Percentiles rank a stretch among this genome's conserved stretches.
Evolutionary conservation across 2,888 invertebrate genomes (phyloP).

Genomic region (Autographa gamma): DNA sequence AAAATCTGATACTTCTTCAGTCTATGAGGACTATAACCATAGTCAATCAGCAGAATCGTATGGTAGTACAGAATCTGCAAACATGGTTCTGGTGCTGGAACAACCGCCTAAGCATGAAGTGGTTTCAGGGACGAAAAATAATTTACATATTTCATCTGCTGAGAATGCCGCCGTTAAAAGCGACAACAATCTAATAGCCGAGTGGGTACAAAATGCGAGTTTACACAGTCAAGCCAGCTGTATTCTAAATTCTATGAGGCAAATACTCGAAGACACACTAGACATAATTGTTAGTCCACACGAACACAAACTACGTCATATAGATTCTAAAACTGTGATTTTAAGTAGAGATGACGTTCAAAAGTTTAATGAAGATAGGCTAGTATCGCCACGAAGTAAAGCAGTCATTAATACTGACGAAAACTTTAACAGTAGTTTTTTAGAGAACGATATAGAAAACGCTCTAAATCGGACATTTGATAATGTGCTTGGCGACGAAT

Average conservation of each 20-base stretch:
- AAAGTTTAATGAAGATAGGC: conserved; percentile 43
- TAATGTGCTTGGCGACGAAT: conserved; percentile 58
- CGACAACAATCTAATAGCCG: conserved; percentile 53
- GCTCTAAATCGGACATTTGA: conserved; percentile 66
- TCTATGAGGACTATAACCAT: conserved; percentile 22
- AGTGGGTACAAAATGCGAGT: conserved; percentile 55
- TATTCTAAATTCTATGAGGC: conserved; percentile 60
- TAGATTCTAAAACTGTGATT: conserved; percentile 63
- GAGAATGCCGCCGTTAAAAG: conserved; percentile 27
- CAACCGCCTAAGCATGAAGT: conserved; percentile 40
- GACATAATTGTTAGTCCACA: conserved; percentile 60
- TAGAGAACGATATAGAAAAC: conserved; percentile 61
- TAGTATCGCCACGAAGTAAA: conserved; percentile 61
- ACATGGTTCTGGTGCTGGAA: conserved; percentile 63
- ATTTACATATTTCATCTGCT: conserved; percentile 13
- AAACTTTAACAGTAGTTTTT: conserved; percentile 51
- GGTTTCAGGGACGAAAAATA: conserved; percentile 11
- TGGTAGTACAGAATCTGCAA: conserved; percentile 49
- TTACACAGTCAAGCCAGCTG: conserved; percentile 47
- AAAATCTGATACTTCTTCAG: conserved; percentile 55
- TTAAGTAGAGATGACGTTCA: conserved; percentile 54
- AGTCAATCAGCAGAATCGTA: conserved; percentile 26
- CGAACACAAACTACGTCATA: conserved; percentile 29
- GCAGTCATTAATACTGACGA: conserved; percentile 60
- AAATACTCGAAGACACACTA: conserved; percentile 72